These are phyloP conservation scores for Hydropsyche tenuis DNA, from an alignment of 1,140 invertebrate genomes.

Conservation along the genomic window DNA sequence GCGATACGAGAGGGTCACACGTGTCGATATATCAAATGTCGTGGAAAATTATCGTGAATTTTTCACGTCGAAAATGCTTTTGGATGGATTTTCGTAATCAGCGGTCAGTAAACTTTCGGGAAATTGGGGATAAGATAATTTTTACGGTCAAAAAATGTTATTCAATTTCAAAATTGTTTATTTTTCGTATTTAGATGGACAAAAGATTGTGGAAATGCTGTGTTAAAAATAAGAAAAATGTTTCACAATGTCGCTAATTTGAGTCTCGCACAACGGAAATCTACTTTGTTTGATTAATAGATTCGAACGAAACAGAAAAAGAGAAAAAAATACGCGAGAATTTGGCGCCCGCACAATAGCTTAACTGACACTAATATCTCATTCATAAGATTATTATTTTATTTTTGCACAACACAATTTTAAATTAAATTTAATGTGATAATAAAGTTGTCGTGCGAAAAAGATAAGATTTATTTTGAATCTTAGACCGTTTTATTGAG, in stretches of 20 bases:
- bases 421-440: neutral
- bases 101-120: no score
- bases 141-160: no score
- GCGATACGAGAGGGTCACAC: neutral
- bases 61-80: no score
- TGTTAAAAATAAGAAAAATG: no score
- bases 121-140: no score
- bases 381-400: conserved; percentile 5
- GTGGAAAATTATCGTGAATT: neutral
- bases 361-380: conserved; percentile 15
- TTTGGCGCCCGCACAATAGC: conserved; percentile 12
- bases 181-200: no score
- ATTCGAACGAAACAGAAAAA: neutral
- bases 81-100: no score
- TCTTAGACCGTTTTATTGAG: neutral
- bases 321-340: neutral
- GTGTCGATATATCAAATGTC: neutral
- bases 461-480: conserved; percentile 10
- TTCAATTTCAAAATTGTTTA: no score
- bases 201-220: no score
- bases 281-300: conserved; percentile 21
- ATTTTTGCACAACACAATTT: no score
- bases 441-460: conserved; percentile 17
- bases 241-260: conserved; percentile 5
- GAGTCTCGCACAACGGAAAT: conserved; percentile 8